Base-by-base conservation (phyloP, 2,797 vertebrate species). In the Nannoperca australis region DNA sequence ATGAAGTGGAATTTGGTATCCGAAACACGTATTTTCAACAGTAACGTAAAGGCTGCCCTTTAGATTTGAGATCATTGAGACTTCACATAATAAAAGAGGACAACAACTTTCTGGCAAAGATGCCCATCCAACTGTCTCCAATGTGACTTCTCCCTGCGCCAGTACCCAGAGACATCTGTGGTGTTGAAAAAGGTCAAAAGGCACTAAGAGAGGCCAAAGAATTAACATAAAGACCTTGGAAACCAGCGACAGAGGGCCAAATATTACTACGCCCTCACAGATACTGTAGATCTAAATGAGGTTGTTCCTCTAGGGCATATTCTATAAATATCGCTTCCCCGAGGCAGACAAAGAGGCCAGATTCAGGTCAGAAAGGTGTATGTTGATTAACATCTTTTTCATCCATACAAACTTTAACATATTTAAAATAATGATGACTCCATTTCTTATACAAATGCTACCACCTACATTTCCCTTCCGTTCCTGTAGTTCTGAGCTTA, bases 401-500 rank as follows among this genome's bases (percentile, higher is more conserved):
- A 60, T 53, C 38, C 18, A 18, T 18, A 27, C 9, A 55, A 79
- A 45, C 24, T 45, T 49, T 0, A 45, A 45, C 9, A 70, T 20
- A 42, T 60, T 22, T 27, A 8, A 20, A 51, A 42, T n/a, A 8
- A 27, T 7, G 15, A 30, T 18, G 18, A 66, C 15, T 45, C 5
- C 1, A 44, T 44, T 68, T 42, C 12, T 10, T 45, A 49, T 55
- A 5, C 30, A 34, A 42, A 73, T 30, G 0, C 38, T 12, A 14
- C 30, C 3, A 51, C 59, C 3, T 55, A 30, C 18, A 44, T 32
- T 45, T 20, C 18, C 5, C 24, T 30, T 49, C 13, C 12, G 10
- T 32, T 59, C 12, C 47, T 22, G 6, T 4, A 3, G 2, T 24
- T n/a, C 9, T 58, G 54, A 51, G 47, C 95, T 95, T 97, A 95